Evolutionary conservation across 2,888 invertebrate genomes (phyloP), one percentile per base, ranked within the genome.

Genomic region (Hololepta plana): DNA sequence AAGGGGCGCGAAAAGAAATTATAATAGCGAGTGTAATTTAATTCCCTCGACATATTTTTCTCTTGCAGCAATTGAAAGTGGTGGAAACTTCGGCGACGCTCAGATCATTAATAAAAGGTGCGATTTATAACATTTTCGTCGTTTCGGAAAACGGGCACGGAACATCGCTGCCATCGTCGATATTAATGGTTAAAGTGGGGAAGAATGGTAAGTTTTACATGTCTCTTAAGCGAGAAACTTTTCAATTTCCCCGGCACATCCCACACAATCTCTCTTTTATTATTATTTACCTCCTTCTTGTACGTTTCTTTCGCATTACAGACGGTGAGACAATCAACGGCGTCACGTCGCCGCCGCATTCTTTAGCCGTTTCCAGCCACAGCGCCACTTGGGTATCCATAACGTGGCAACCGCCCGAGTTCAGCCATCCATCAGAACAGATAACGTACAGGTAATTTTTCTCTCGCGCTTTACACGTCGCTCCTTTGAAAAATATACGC

Each of bases 401-500:
- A 27, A 64, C 72, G 7, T 85, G 85, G 85, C 79, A 82, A 43
- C 81, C 82, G 3, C 84, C 85, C 3, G 75, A 79, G 54, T 76
- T 76, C 53, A 73, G 77, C 19, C 73, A 75, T 46, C 80, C 80
- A 0, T 70, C 77, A 27, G 81, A 82, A 49, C 67, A 69, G 43
- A 68, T 84, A 29, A 62, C 64, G 1, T 84, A 80, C 52, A 72
- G 68, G 76, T 77, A 49, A 23, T 23, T 10, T 12, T 23, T 23
- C 12, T 23, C 17, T 7, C n/a, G n/a, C n/a, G 17, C 13, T 27
- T 9, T 27, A 11, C 16, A 6, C 10, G 16, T 14, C 5, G 4
- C 16, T n/a, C 28, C 5, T 13, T 12, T 3, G 8, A 25, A 25
- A 25, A 6, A 26, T 26, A 9, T 24, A 9, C 9, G 10, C 11